Base-by-base conservation (phyloP, 1,140 invertebrate genomes). In the Temnothorax nylanderi region DNA sequence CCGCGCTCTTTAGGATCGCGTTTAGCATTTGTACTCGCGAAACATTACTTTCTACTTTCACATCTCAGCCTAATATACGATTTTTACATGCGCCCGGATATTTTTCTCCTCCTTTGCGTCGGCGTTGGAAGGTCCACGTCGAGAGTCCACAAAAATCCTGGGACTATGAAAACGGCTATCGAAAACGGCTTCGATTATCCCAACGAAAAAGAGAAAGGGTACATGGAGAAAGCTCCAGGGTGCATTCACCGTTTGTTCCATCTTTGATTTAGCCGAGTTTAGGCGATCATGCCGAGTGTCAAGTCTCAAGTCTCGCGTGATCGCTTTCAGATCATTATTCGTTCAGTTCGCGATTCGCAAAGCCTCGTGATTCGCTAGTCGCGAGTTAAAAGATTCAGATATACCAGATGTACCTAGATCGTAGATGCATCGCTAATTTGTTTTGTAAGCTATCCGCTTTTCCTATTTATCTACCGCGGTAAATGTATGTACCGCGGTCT, bases 1-100 rank as follows among this genome's bases (percentile, higher is more conserved):
- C 13, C 37, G 41, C n/a, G 1, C 49, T 47, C 41, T 69, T 18
- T 47, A 65, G 34, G 34, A 37, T n/a, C 56, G 80, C 71, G 21
- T 80, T 76, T 82, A 26, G n/a, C 62, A 51, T 75, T 76, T 51
- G 51, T n/a, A 47, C 47, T 71, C n/a, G 51, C 18, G 32, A 71
- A 74, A 60, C 37, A 44, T 64, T 74, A 71, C 88, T 89, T 89
- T 89, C 88, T 89, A 89, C 87, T 89, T 89, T 89, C 88, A 82
- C 88, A 71, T 88, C 78, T 34, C 37, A 26, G 47, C 18, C 54
- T 74, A 74, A 71, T 72, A 37, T 51, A 44, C 44, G 18, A 72
- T 84, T n/a, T 54, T 80, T n/a, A 80, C 67, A 47, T 18, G 60
- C n/a, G 60, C 32, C 5, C 11, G 32, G n/a, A 32, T 13, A n/a